These are phyloP conservation scores for Campylorhamphus procurvoides DNA, from an alignment of 2,113 vertebrate genomes.

Conservation along the genomic window DNA sequence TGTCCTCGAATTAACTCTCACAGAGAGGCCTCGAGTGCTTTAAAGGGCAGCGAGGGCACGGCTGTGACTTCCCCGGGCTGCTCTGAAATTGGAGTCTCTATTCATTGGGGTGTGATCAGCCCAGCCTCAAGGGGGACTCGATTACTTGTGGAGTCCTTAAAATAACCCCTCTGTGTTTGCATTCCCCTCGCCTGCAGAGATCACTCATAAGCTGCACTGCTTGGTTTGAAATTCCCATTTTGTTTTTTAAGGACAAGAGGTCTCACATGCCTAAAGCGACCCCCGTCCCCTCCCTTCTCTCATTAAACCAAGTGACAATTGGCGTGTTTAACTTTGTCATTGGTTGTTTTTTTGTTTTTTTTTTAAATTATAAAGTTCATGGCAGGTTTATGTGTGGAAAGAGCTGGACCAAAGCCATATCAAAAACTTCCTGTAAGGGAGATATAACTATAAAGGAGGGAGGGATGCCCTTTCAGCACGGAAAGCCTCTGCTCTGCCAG, in stretches of 20 bases:
- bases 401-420: slow-evolving; percentile 3
- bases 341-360: not conserved
- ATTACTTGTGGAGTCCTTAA: slow-evolving; percentile 19
- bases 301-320: not conserved
- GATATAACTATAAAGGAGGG: not conserved
- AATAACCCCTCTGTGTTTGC: slow-evolving; percentile 24
- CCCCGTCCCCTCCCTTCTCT: not conserved
- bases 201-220: not conserved
- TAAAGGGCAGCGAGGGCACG: not conserved
- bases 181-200: slow-evolving; percentile 1
- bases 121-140: slow-evolving; percentile 1
- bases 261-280: not conserved
- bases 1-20: slow-evolving; percentile 15
- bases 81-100: not conserved
- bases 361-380: not conserved
- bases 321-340: not conserved
- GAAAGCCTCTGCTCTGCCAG: not conserved
- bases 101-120: slow-evolving; percentile 8
- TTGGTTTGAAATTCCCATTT: not conserved
- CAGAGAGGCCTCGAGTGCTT: not conserved
- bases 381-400: not conserved
- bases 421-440: slow-evolving; percentile 27
- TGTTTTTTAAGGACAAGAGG: slow-evolving; percentile 28
- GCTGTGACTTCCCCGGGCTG: not conserved
- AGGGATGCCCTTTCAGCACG: not conserved